Evolutionary conservation across 53 echinoderm and acorn worm species (phyloP), one percentile per base, ranked within the genome.

Genomic region (Zoroaster sp.): DNA sequence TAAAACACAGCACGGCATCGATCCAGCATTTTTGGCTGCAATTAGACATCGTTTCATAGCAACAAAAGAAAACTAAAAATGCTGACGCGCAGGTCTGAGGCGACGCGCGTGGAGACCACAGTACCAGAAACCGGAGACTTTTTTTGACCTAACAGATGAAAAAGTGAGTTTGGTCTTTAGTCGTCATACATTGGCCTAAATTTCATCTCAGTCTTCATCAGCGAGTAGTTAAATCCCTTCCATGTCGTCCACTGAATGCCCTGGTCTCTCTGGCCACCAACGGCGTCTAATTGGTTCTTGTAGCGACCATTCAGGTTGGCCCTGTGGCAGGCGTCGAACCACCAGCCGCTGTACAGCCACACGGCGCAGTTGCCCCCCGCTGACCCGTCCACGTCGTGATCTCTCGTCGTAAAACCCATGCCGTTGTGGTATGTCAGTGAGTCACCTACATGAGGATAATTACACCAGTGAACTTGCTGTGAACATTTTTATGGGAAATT

Each of bases 351-450:
- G 44, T 52, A 7, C 59, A 75, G 46, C 66, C 74, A 66, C n/a
- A 32, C 66, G 25, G 88, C 88, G 34, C 88, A 88, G 66, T 88
- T 88, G 44, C 66, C 74, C 25, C 75, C 88, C 11, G 43, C 36
- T 18, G 74, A 43, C 15, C 17, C 10, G 77, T 88, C 88, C 40
- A 49, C 51, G 66, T 88, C 88, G 4, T 42, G 15, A 65, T 88
- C 88, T 74, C 14, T 39, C 44, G 88, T 76, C 66, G 88, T 88
- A 75, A 88, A 88, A 18, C 51, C 66, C 88, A 55, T 54, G 75
- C 75, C 66, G 12, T 75, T 74, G 66, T 88, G 88, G 45, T 37
- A 74, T 41, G 23, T 41, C 39, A 88, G 47, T 11, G 74, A 28
- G 43, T 88, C 46, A 75, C 83, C 83, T 83, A 37, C 15, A 51